Base-by-base conservation (phyloP, 2,797 vertebrate species). In the Eulemur mongoz region DNA sequence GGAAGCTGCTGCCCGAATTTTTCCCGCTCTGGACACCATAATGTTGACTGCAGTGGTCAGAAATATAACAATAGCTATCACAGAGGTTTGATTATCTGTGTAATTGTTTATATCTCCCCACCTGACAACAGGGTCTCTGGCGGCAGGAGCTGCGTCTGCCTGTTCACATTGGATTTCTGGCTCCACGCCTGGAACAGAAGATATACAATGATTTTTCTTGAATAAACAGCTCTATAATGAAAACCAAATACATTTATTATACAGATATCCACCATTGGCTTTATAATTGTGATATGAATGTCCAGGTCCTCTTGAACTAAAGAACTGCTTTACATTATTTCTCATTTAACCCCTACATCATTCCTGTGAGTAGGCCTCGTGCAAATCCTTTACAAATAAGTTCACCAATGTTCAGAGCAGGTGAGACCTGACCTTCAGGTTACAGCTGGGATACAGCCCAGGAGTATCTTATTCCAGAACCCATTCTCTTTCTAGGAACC, bases 221-320 rank as follows among this genome's bases (percentile, higher is more conserved):
- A 90, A 43, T 78, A 48, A 63, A 32, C 7, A 52, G 83, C 30
- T 87, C 45, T 91, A 35, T 40, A 75, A 83, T 83, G 82, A 83
- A 97, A 93, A 75, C 14, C 48, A 81, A 76, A 97, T 63, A 25
- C 22, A 73, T 54, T 52, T 65, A 57, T 79, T 81, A 63, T 23
- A 35, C 8, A n/a, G 13, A 67, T 94, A 69, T 32, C 23, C n/a
- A 23, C 50, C 38, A 25, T 1, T 6, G 84, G 32, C 72, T 96
- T 86, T 72, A 45, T 80, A n/a, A 73, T 85, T 92, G 81, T 82
- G 61, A 80, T 50, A 43, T 15, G 25, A 65, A 38, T 12, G 20
- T n/a, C 69, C 35, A 18, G n/a, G 23, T 45, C 75, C 45, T 79
- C 27, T 92, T 72, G 65, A 54, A 22, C 27, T 27, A 63, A 89